These are phyloP conservation scores for Erebia palarica DNA, from an alignment of 2,888 invertebrate genomes.

Conservation along the genomic window DNA sequence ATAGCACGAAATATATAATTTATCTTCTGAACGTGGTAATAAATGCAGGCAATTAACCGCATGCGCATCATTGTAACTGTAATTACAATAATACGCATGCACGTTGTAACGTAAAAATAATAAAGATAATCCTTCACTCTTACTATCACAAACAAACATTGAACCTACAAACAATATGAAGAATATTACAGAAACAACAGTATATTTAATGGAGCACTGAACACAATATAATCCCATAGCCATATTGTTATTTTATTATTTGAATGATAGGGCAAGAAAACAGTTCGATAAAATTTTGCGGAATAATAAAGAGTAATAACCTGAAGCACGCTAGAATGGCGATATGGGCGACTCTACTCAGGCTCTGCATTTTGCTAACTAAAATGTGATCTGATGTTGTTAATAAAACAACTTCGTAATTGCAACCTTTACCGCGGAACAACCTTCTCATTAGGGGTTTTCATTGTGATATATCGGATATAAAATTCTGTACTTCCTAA, in stretches of 20 bases:
- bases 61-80: background rate
- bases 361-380: conserved; percentile 74
- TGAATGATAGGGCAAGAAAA: background rate
- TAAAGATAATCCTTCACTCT: conserved; percentile 12
- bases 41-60: background rate
- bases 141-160: background rate
- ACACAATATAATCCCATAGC: conserved; percentile 22
- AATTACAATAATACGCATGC: no score
- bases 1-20: no score
- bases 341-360: conserved; percentile 69
- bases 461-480: conserved; percentile 43
- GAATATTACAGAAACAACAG: background rate
- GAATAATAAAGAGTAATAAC: conserved; percentile 45
- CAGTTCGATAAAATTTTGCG: background rate
- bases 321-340: conserved; percentile 66
- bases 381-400: conserved; percentile 56
- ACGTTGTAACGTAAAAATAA: conserved; percentile 2
- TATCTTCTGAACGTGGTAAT: background rate
- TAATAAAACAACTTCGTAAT: conserved; percentile 55
- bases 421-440: conserved; percentile 49
- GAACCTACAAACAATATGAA: conserved; percentile 1
- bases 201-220: background rate
- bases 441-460: conserved; percentile 58
- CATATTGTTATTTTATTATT: background rate
- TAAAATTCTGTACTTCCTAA: conserved; percentile 37